Percentiles rank a stretch among this genome's conserved stretches.
Evolutionary conservation across 2,888 invertebrate genomes (phyloP).

Genomic region (Drosophila melanocephala): DNA sequence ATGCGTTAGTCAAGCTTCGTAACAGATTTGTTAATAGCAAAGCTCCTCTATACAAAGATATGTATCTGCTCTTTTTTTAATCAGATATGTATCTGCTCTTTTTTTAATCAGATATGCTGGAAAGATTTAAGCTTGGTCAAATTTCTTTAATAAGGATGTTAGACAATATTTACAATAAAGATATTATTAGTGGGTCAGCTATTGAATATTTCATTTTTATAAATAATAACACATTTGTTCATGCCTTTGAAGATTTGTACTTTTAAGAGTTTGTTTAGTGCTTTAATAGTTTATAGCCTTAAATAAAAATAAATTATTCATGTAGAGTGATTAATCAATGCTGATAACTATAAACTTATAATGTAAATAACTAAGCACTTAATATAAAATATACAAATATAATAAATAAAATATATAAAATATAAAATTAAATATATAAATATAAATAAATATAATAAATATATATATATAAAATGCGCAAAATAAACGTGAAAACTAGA

Average conservation of each 20-base stretch:
- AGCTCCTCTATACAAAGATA: not conserved
- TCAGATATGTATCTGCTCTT: not conserved
- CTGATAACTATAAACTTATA: no score
- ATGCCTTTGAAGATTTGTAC: not conserved
- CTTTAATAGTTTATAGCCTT: not conserved
- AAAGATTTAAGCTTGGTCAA: not conserved
- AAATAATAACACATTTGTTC: not conserved
- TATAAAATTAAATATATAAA: not conserved
- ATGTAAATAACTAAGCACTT: no score
- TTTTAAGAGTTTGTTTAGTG: not conserved
- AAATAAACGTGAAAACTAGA: not conserved
- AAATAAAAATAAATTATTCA: not conserved
- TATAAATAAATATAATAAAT: not conserved
- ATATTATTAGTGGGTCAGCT: not conserved
- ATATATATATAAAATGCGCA: not conserved
- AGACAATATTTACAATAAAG: not conserved
- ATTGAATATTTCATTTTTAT: not conserved
- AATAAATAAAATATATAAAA: not conserved
- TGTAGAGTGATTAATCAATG: not conserved
- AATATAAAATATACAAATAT: not conserved
- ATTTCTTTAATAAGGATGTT: not conserved
- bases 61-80: not conserved
- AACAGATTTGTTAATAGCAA: not conserved
- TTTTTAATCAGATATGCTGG: not conserved
- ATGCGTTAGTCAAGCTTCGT: slow-evolving; percentile 18